These are phyloP conservation scores for Leuctra nigra DNA, from an alignment of 2,888 invertebrate genomes.

Conservation along the genomic window DNA sequence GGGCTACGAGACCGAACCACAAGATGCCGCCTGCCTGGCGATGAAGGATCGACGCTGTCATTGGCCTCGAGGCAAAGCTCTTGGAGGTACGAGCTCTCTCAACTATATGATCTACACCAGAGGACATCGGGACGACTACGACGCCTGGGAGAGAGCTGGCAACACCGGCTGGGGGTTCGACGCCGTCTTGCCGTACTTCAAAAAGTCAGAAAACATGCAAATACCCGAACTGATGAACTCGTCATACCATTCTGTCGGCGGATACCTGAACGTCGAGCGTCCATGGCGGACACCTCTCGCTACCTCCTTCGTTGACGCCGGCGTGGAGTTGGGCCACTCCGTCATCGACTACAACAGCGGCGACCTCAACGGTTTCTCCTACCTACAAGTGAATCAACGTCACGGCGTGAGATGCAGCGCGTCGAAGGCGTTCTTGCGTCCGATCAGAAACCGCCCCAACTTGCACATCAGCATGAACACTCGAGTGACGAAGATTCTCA, in stretches of 20 bases:
- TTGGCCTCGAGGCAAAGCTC: slow-evolving; percentile 68
- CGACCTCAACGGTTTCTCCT: slow-evolving; percentile 44
- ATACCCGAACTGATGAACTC: slow-evolving; percentile 44
- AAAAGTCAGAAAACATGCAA: slow-evolving; percentile 63
- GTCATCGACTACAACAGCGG: slow-evolving; percentile 40
- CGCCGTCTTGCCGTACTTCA: slow-evolving; percentile 68
- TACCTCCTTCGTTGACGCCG: slow-evolving; percentile 55
- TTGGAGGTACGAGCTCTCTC: slow-evolving; percentile 76
- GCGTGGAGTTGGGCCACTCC: slow-evolving; percentile 47
- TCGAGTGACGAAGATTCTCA: slow-evolving; percentile 56
- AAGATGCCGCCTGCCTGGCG: slow-evolving; percentile 49
- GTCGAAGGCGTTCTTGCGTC: slow-evolving; percentile 56
- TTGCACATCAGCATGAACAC: slow-evolving; percentile 58
- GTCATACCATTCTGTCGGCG: slow-evolving; percentile 49
- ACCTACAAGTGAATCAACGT: slow-evolving; percentile 45
- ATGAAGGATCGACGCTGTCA: slow-evolving; percentile 45
- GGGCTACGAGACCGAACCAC: slow-evolving; percentile 62
- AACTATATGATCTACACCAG: slow-evolving; percentile 81
- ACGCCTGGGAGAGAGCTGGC: slow-evolving; percentile 69
- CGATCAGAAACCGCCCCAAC: slow-evolving; percentile 53
- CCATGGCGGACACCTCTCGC: slow-evolving; percentile 50
- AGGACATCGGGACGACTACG: slow-evolving; percentile 72
- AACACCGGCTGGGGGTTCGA: slow-evolving; percentile 74
- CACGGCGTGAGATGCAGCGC: slow-evolving; percentile 45
- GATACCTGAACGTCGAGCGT: slow-evolving; percentile 50